Base-by-base conservation (phyloP, 2,113 vertebrate species). In the Oncorhynchus kisutch region DNA sequence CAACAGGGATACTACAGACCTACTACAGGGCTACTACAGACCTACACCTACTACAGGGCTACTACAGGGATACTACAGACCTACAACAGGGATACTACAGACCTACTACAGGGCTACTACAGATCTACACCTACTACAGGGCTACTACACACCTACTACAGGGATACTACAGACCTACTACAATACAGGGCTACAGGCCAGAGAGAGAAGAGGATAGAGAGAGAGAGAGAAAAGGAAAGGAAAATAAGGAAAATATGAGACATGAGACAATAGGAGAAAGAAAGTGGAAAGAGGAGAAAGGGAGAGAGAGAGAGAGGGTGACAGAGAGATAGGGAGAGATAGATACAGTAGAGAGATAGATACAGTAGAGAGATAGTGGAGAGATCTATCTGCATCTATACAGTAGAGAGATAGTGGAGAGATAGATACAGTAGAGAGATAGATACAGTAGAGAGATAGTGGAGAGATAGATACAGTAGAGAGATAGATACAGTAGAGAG, bases 141-240 rank as follows among this genome's bases (percentile, higher is more conserved):
- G 5, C 31, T 34, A 34, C 31, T 34, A 34, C 20, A 65, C 24
- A 62, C 0, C 59, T n/a, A n/a, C 29, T 31, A 31, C 29, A 31
- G 4, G 29, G 4, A 4, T 31, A 31, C 22, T 62, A 24, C 7
- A 24, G 79, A 49, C 4, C 8, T 31, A 31, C 29, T 31, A 31
- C 4, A 31, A 4, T 31, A 31, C 5, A 31, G 4, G 29, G 64
- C 86, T 76, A 57, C 82, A 73, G 86, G 78, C 83, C 13, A 68
- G 27, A 60, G 31, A 34, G 54, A 16, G 13, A 13, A 22, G 72
- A 73, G 11, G 1, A 34, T 31, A 31, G 31, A 67, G 24, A 59
- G 27, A 29, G 51, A 34, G 31, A 34, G 39, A 24, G 31, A 34
- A 62, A 24, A 73, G 20, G n/a, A 12, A 16, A 60, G 14, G 9